Conservation (phyloP, 2,888 invertebrate species). For the Drosophila infuscata region DNA sequence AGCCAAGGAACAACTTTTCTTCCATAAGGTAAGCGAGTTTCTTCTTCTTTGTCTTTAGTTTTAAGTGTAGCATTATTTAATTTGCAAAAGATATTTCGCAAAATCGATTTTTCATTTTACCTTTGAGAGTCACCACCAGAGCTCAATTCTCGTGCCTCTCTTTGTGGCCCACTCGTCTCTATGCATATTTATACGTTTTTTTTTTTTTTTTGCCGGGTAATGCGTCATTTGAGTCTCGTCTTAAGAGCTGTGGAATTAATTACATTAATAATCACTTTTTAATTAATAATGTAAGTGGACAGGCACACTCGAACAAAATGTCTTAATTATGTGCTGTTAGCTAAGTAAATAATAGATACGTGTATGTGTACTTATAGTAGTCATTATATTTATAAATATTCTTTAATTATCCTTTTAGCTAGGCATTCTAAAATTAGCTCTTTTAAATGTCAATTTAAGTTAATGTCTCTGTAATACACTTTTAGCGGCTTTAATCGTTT, state of each 20-base stretch:
- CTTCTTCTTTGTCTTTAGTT: not conserved
- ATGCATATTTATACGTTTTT: not conserved
- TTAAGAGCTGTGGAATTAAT: not conserved
- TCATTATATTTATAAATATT: not conserved
- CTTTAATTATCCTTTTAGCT: not conserved
- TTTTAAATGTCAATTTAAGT: not conserved
- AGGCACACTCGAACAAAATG: not conserved
- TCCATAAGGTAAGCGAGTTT: conserved; percentile 52
- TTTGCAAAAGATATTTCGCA: conserved; percentile 34
- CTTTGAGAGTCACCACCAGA: conserved; percentile 5
- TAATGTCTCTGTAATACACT: not conserved
- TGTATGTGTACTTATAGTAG: not conserved
- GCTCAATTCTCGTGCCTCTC: conserved; percentile 20
- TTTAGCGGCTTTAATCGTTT: not conserved
- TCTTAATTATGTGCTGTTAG: not conserved
- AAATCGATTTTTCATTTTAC: conserved; percentile 72
- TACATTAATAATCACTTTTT: conserved; percentile 1
- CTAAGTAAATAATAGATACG: not conserved
- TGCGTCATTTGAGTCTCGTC: conserved; percentile 32
- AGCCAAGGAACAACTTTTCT: not conserved
- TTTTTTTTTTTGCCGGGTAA: conserved; percentile 15
- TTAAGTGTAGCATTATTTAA: conserved; percentile 14
- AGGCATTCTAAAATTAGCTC: not conserved
- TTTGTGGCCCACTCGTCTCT: conserved; percentile 5
- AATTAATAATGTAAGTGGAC: not conserved